Evolutionary conservation across 2,113 vertebrate genomes (phyloP).

Genomic region (Centropristis striata): DNA sequence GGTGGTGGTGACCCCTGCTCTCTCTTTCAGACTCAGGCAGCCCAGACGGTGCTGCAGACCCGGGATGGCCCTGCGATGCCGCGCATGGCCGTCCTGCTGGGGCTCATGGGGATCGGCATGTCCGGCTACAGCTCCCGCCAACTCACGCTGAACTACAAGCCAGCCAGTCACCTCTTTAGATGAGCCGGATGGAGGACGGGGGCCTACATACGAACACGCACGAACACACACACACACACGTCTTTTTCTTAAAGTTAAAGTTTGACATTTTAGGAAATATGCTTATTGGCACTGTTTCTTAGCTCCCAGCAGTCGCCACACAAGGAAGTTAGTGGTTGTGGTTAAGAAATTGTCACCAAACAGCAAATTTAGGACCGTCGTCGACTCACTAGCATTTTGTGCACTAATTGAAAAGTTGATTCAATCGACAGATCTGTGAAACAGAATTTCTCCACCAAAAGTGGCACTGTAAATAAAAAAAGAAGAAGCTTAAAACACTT

Average conservation of each 20-base stretch:
- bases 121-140: conserved; percentile 89
- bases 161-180: conserved; percentile 75
- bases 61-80: conserved; percentile 79
- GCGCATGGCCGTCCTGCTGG: conserved; percentile 85
- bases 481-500: no score
- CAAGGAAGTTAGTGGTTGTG: neutral
- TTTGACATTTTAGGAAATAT: conserved; percentile 21
- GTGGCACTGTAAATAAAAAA: no score
- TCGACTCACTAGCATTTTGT: no score
- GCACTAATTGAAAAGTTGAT: no score
- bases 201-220: neutral
- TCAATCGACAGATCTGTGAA: no score
- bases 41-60: conserved; percentile 80
- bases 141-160: conserved; percentile 86
- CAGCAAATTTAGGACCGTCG: no score
- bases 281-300: neutral
- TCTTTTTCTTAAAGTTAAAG: neutral
- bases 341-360: neutral
- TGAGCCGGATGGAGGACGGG: conserved; percentile 44
- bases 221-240: conserved; percentile 1
- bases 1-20: conserved; percentile 38
- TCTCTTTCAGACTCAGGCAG: conserved; percentile 86
- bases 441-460: no score
- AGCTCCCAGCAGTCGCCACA: neutral
- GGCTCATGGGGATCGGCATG: conserved; percentile 86